Percentiles rank a stretch among this genome's conserved stretches.
phyloP scores from a whole-genome alignment of 2,797 vertebrate species.

The Bovichtus variegatus region DNA sequence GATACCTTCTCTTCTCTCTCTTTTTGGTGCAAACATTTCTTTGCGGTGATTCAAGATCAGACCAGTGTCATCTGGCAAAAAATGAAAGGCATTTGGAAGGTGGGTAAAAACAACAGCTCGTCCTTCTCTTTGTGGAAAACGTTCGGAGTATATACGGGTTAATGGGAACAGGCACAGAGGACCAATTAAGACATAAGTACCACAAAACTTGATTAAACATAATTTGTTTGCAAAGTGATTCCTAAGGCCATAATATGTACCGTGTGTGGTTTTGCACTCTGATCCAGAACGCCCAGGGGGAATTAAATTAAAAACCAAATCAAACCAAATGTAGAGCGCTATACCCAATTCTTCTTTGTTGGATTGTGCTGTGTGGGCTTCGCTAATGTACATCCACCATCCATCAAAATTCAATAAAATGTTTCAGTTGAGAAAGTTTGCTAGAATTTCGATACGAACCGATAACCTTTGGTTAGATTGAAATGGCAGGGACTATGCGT shows the following conservation, averaged over 20 bases:
- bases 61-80: conserved; percentile 66
- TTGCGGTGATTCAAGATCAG: conserved; percentile 70
- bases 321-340: conserved; percentile 21
- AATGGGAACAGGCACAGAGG: conserved; percentile 84
- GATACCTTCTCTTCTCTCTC: conserved; percentile 19
- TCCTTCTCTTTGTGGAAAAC: conserved; percentile 59
- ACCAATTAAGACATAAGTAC: conserved; percentile 82
- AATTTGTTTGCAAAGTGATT: conserved; percentile 69
- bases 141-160: conserved; percentile 60
- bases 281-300: conserved; percentile 27
- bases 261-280: conserved; percentile 30
- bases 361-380: conserved; percentile 32
- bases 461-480: conserved; percentile 69
- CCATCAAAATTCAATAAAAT: conserved; percentile 8
- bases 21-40: conserved; percentile 79
- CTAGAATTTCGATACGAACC: background rate
- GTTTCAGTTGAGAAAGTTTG: background rate
- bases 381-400: conserved; percentile 15
- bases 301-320: conserved; percentile 32
- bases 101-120: conserved; percentile 58
- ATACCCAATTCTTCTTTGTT: conserved; percentile 14
- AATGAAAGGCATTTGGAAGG: conserved; percentile 81
- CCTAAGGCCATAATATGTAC: conserved; percentile 63
- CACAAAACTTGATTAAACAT: conserved; percentile 72
- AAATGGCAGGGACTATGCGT: background rate